Evolutionary conservation across 2,888 invertebrate species (phyloP), one percentile per base, ranked within the genome.

Genomic region (Apamea epomidion): DNA sequence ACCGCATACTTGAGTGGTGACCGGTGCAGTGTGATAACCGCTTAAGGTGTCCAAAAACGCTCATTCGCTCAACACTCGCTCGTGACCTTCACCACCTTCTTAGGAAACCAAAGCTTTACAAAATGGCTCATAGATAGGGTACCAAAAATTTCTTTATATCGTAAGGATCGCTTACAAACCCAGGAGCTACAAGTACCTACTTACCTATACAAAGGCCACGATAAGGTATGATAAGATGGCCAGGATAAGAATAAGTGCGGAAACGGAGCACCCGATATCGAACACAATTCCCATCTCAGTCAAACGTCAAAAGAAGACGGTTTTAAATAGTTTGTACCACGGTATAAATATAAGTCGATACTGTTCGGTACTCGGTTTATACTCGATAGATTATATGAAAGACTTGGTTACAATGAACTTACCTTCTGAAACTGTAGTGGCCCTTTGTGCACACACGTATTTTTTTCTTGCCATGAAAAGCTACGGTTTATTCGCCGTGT

Each of bases 201-300:
- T 14, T 25, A 32, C 32, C 25, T 25, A 42, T 42, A 32, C 32
- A 25, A 32, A 32, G 32, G 32, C 32, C 32, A 32, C 32, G 2
- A 32, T 32, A 32, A 32, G 32, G 32, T 32, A 32, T 32, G 32
- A 2, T 32, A 32, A 2, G 32, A 32, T 32, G 32, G 32, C 32
- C 32, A 32, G 32, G 32, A 32, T n/a, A n/a, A n/a, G n/a, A n/a
- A n/a, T 60, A 74, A 74, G 25, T 74, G 32, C n/a, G 60, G 60
- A 45, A 78, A 32, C n/a, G 45, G 14, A 54, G 32, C 21, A 45
- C 45, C 45, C 14, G 16, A n/a, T 58, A 78, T 32, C 32, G 45
- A 78, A 32, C 14, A 78, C n/a, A 65, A 45, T 32, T 78, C 78
- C 78, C 78, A 78, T 78, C 54, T 78, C 64, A 77, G 7, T 25